Evolutionary conservation across 2,797 vertebrate genomes (phyloP), one percentile per base, ranked within the genome.

Genomic region (Triplophysa bombifrons): DNA sequence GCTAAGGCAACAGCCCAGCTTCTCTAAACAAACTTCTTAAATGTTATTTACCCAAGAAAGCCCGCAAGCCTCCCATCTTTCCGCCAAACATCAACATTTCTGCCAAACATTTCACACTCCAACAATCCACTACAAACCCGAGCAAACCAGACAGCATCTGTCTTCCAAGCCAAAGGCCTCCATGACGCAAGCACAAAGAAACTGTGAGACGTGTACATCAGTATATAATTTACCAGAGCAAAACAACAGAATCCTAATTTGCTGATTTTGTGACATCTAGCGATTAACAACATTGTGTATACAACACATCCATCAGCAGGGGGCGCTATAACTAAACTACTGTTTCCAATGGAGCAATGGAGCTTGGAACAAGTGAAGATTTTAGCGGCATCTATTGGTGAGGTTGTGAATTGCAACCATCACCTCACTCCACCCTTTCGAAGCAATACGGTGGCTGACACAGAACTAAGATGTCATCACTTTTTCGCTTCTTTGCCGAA

Each of bases 161-260:
- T 44, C 46, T 58, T 3, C 41, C 17, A 30, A 11, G 48, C 20
- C 63, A 61, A 20, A 78, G 46, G 58, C 44, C 17, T 63, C n/a
- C 17, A 22, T 64, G 58, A 53, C 76, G 72, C 76, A 71, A 60
- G 20, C 56, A 72, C 44, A 48, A 22, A 22, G 20, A 20, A 12
- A 72, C 46, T 50, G 50, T 56, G 60, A 65, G 69, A 72, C n/a
- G 61, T 48, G 46, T 63, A 63, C 27, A 69, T 38, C 22, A 78
- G 50, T 72, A 51, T 51, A 5, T 51, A 12, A 38, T 38, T 3
- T 38, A 38, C 72, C 61, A 83, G 68, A 82, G 74, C 25, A 48
- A 77, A 66, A 66, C 61, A 58, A 70, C 72, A 22, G n/a, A 34
- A 46, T 13, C 56, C 64, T 74, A 80, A 83, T 25, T 68, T 20